Base-by-base conservation (phyloP, 2,797 vertebrate species). In the Sebastes oblongus region DNA sequence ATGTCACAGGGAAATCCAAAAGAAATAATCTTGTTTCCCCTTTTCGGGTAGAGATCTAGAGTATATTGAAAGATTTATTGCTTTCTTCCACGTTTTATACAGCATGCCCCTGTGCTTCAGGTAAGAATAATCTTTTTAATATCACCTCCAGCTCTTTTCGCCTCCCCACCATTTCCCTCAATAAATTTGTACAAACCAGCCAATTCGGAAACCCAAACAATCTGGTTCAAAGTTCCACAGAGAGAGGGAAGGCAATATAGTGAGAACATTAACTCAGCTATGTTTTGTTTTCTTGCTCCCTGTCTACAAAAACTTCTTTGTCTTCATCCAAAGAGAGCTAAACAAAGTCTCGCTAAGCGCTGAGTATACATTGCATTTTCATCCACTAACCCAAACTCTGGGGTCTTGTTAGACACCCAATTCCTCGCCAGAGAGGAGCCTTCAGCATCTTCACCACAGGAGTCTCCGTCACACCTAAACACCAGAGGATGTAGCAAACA, bases 341-440 rank as follows among this genome's bases (percentile, higher is more conserved):
- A 32, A 66, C 42, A 74, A 62, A 77, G 32, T 74, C 10, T 73
- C 5, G 46, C 59, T 55, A 67, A 80, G 78, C 75, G 82, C 58
- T 72, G 70, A 74, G 52, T 32, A 80, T 80, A 70, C 16, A 65
- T 70, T 90, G 32, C 66, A 36, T 88, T 92, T 92, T 86, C 81
- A 86, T 88, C n/a, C 83, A 81, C 77, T 79, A 88, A 84, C 77
- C 66, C 73, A 86, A 88, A 89, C 91, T 93, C 87, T 80, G 80
- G 90, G 88, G 86, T 87, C 87, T 93, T 89, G 90, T 93, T 93
- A 90, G 90, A 88, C 86, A 86, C 71, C 82, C 84, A 88, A 86
- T 93, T 89, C 70, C 56, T 87, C 54, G 60, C 89, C 82, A 91
- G 88, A 88, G 87, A 85, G 78, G 59, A 66, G 58, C 82, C 68